Base-by-base conservation (phyloP, 1,140 invertebrate species). In the Rhysida immarginata region DNA sequence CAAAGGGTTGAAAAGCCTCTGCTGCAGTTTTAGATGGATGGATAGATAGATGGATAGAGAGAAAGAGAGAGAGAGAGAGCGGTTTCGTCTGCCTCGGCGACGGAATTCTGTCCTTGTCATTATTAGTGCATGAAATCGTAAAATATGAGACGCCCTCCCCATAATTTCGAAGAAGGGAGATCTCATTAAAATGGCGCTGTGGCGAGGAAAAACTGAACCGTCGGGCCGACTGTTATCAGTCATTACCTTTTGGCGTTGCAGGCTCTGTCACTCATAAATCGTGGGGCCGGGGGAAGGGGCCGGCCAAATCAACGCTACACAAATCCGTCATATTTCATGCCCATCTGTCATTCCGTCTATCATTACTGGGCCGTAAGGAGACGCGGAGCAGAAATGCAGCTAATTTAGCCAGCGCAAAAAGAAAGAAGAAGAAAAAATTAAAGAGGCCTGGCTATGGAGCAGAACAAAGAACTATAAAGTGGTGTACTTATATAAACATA, bases 111-210 rank as follows among this genome's bases (percentile, higher is more conserved):
- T n/a, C n/a, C n/a, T n/a, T n/a, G n/a, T n/a, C 49, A 51, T 51
- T 51, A 51, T 51, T 51, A 24, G 13, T 51, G 49, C 49, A 51
- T 51, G 49, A 51, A 51, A 26, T 51, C 49, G 20, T 51, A 51
- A 51, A 51, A 51, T 51, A 51, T 51, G 49, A 51, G 49, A 51
- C 26, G 24, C 24, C 24, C 49, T 51, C 13, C 49, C 49, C 49
- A 26, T 51, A 51, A 51, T 51, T 51, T 51, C 24, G 24, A 25
- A 25, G 13, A 26, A 51, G 5, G 13, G 5, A 24, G 49, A 3
- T 51, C 49, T 51, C 49, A 51, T 51, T 51, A 51, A 51, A 51
- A 51, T 51, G 49, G 26, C 24, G 20, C 13, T 16, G 35, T 46
- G 44, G 16, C 8, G 20, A 20, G 20, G 44, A 46, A 46, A 46